Evolutionary conservation across 2,797 vertebrate species (phyloP), one percentile per base, ranked within the genome.

Genomic region (Stomatorhinus walkeri): DNA sequence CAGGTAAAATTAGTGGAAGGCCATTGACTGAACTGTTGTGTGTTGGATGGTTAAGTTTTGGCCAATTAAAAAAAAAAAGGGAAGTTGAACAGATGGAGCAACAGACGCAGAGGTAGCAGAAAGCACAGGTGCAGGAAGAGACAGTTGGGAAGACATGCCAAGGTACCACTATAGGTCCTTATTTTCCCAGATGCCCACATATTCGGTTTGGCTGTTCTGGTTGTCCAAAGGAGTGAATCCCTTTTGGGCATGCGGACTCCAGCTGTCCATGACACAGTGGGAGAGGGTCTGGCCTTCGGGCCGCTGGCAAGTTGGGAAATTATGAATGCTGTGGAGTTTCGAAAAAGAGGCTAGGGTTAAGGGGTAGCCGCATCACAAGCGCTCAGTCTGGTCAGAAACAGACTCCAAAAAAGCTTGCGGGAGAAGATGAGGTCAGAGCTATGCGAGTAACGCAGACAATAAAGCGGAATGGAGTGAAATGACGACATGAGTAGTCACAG

Each of bases 111-210:
- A 40, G 85, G 51, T 56, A 59, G 52, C 85, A 59, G 52, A 36
- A 56, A 56, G 19, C 85, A 87, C 85, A 87, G 85, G 85, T 56
- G 85, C 52, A 87, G 24, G 52, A 59, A 59, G 85, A 56, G 85
- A 87, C 52, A 85, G 84, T 85, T 85, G 84, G 84, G 24, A 85
- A 85, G 85, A 87, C 24, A 36, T 87, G 85, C 85, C 85, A 87
- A 87, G 51, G 85, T 87, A 87, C 49, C 52, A 36, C 84, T 59
- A 59, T 59, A 87, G 85, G 85, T 56, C 52, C 85, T 43, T 43
- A 56, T 59, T 87, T 56, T 54, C 51, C 85, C 85, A 87, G 85
- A 87, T 87, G 85, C 52, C 81, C 85, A 59, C 49, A 52, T 87
- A 52, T 59, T 87, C 51, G 32, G 85, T 16, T 59, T 87, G 85